Evolutionary conservation across 2,113 vertebrate genomes (phyloP).

Genomic region (Anarrhichthys ocellatus): DNA sequence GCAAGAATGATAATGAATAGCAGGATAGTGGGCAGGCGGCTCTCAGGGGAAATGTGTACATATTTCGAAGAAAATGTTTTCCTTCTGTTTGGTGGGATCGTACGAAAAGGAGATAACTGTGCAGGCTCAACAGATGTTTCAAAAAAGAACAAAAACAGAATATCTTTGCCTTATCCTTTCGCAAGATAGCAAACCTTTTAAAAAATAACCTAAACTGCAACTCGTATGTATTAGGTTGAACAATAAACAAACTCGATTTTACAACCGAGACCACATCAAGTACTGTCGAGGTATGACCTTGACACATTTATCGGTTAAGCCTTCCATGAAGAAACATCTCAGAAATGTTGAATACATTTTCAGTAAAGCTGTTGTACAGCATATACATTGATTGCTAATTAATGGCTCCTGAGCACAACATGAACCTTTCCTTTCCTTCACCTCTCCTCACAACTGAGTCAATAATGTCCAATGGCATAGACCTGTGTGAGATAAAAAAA

Average conservation of each 20-base stretch:
- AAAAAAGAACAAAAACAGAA: conserved; percentile 6
- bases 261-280: background rate
- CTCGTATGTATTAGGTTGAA: background rate
- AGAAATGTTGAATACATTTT: background rate
- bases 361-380: background rate
- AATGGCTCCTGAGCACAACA: background rate
- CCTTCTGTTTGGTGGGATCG: background rate
- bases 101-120: background rate
- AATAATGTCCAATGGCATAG: background rate
- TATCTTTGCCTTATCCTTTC: conserved; percentile 20
- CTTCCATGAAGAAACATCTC: background rate
- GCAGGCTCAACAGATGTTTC: conserved; percentile 4
- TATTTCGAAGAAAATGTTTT: conserved; percentile 25
- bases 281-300: background rate
- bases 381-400: background rate
- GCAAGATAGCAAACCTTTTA: background rate
- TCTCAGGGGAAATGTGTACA: background rate
- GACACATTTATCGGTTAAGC: background rate
- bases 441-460: background rate
- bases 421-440: background rate
- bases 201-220: background rate
- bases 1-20: background rate
- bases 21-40: background rate
- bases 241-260: background rate
- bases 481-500: background rate